Conservation (phyloP, 2,113 vertebrate genomes). For the Oreochromis tanganicae region DNA sequence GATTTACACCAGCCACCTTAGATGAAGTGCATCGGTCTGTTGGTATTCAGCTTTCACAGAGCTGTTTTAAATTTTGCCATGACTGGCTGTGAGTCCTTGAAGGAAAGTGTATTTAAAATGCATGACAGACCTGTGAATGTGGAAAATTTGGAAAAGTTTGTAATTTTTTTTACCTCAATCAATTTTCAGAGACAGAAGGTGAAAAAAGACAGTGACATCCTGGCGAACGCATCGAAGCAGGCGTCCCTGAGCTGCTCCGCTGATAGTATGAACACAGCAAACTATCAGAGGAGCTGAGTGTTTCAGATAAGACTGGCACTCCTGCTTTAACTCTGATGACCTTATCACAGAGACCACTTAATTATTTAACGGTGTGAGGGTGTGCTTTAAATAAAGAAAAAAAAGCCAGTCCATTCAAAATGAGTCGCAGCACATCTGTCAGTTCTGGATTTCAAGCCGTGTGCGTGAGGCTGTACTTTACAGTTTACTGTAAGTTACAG, state of each 20-base stretch:
- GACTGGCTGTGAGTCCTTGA: not conserved
- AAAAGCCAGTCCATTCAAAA: not conserved
- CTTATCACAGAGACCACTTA: conserved; percentile 9
- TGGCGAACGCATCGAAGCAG: not conserved
- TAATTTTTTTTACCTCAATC: not conserved
- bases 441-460: not conserved
- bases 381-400: not conserved
- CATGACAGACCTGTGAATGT: not conserved
- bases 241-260: not conserved
- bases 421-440: not conserved
- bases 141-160: not conserved
- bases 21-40: not conserved
- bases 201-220: not conserved
- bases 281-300: not conserved
- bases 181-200: not conserved
- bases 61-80: not conserved
- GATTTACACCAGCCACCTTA: not conserved
- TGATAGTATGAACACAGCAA: not conserved
- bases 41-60: not conserved
- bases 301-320: not conserved
- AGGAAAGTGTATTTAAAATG: not conserved
- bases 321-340: not conserved
- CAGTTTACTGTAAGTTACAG: not conserved
- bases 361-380: conserved; percentile 13
- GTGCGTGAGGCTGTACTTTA: not conserved